Percentiles rank a stretch among this genome's conserved stretches.
These are phyloP conservation scores for Phalacrocorax aristotelis DNA, from an alignment of 2,113 vertebrate genomes.

Conservation along the genomic window DNA sequence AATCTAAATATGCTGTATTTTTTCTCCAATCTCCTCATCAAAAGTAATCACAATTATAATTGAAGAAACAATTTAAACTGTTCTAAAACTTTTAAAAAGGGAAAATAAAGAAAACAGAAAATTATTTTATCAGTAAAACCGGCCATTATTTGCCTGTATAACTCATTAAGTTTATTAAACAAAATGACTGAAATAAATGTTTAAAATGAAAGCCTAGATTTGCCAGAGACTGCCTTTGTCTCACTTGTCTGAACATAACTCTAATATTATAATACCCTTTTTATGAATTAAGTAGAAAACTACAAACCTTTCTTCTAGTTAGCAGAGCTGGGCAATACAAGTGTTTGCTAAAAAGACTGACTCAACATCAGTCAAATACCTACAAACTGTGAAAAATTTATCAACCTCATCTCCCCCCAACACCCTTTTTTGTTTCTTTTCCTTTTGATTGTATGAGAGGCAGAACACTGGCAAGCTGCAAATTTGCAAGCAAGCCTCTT, in stretches of 20 bases:
- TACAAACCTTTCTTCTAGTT: background rate
- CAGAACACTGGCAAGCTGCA: background rate
- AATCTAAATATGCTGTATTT: background rate
- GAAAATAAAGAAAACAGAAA: background rate
- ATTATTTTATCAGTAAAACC: background rate
- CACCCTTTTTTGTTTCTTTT: background rate
- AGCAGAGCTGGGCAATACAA: background rate
- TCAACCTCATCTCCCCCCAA: too few species aligned
- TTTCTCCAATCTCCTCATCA: background rate
- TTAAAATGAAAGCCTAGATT: background rate
- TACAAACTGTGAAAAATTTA: background rate
- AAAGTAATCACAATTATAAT: background rate
- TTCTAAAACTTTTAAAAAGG: background rate
- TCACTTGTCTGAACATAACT: background rate
- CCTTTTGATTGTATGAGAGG: background rate
- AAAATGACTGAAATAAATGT: background rate
- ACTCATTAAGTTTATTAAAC: background rate
- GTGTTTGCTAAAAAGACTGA: background rate
- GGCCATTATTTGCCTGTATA: background rate
- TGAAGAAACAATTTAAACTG: background rate
- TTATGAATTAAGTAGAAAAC: background rate
- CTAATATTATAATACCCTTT: background rate
- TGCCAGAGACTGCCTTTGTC: background rate
- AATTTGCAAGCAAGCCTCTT: background rate
- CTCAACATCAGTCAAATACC: background rate